Base-by-base conservation (phyloP, 2,888 invertebrate species). In the Meghimatium bilineatum region DNA sequence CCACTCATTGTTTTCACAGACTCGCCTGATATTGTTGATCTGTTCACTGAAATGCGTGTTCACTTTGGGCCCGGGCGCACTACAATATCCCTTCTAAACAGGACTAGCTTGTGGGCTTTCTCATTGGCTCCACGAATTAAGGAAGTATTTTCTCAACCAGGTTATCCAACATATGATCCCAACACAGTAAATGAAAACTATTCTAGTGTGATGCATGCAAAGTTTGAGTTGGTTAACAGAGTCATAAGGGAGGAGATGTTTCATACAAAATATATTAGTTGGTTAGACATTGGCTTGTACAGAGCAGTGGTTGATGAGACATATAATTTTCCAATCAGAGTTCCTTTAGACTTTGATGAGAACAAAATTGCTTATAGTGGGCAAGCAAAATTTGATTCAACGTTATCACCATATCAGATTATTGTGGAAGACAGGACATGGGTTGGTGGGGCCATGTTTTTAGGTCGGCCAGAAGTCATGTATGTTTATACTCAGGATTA, bases 271-370 rank as follows among this genome's bases (percentile, higher is more conserved):
- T 91, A 91, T 80, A 84, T 92, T 49, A 87, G 88, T 20, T 92
- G 92, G 92, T 71, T 92, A 36, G 92, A 92, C 74, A 88, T 92
- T 17, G 92, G 92, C 6, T 85, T 91, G n/a, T 92, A 91, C 76
- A 88, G 92, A 23, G 87, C 87, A 56, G 80, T 88, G 29, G 87
- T 85, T 12, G 63, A 85, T 23, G 87, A 88, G 29, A 85, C 77
- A 3, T 80, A 86, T 17, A 34, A 66, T 0, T 90, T 89, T 82
- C 84, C 79, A 12, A 66, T 91, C 26, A 49, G 83, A 23, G 71
- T 87, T 0, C 90, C 91, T 14, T 66, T 80, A 17, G 76, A 84
- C 32, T 88, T 90, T 84, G 88, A 90, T 49, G 63, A 85, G 10
- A 74, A 85, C n/a, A 88, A 88, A 76, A 84, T 89, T 26, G 86